Evolutionary conservation across 2,888 invertebrate genomes (phyloP).

Genomic region (Diachrysia chrysitis): DNA sequence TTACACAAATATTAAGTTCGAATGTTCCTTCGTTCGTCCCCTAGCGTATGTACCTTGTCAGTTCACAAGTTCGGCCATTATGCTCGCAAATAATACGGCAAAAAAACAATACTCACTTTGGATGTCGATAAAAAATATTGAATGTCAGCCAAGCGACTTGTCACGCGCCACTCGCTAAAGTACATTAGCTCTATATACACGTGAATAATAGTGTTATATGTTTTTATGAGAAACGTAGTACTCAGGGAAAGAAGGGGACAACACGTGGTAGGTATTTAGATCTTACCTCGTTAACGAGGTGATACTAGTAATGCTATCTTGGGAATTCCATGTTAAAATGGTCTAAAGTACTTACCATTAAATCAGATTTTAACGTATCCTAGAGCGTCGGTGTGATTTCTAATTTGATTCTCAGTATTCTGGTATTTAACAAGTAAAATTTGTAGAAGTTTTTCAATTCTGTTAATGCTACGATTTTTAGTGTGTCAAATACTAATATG

Average conservation of each 20-base stretch:
- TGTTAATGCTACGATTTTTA: no score
- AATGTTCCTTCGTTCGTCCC: slow-evolving; percentile 8
- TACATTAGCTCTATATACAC: slow-evolving; percentile 20
- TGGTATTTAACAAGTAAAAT: no score
- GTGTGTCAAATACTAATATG: no score
- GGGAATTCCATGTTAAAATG: no score
- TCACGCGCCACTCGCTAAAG: slow-evolving; percentile 37
- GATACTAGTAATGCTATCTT: no score
- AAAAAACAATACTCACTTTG: slow-evolving; percentile 45
- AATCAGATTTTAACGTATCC: no score
- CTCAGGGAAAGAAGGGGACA: no score
- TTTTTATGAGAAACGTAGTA: not conserved
- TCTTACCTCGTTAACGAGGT: no score
- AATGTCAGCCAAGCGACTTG: slow-evolving; percentile 61
- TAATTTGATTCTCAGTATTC: no score
- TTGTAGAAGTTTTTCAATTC: no score
- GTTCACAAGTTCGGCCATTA: slow-evolving; percentile 26
- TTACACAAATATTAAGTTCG: slow-evolving; percentile 2
- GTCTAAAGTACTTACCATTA: no score
- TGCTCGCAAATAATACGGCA: slow-evolving; percentile 30
- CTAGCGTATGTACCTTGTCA: slow-evolving; percentile 11
- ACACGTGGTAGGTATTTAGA: not conserved
- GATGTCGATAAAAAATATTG: slow-evolving; percentile 57
- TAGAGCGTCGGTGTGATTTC: no score
- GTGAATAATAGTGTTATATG: not conserved